Evolutionary conservation across 2,888 invertebrate species (phyloP).

Genomic region (Octonoba sinensis): DNA sequence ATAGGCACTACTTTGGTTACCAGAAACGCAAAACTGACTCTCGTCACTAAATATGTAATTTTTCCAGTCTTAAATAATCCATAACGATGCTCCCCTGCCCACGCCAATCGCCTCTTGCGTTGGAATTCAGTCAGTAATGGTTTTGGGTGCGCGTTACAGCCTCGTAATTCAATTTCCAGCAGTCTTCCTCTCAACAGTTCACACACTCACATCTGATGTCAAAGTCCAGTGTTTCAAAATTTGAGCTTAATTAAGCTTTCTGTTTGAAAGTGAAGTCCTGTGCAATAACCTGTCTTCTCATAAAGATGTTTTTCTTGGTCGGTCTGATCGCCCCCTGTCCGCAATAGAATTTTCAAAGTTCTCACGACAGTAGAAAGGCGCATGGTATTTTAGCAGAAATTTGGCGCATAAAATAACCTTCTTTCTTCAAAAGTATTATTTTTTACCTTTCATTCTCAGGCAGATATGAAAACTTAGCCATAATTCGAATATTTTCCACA

Average conservation of each 20-base stretch:
- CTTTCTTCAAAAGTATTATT: slow-evolving; percentile 8
- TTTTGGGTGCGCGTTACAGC: background rate
- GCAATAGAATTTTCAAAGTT: background rate
- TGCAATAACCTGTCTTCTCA: background rate
- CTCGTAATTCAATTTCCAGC: background rate
- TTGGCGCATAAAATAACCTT: slow-evolving; percentile 7
- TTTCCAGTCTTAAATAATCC: background rate
- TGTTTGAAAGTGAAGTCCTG: slow-evolving; percentile 11
- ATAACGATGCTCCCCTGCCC: background rate
- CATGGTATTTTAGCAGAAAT: background rate
- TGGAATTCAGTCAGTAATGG: slow-evolving; percentile 5
- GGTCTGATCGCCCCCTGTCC: background rate
- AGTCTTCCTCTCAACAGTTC: background rate
- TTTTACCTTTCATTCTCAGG: background rate
- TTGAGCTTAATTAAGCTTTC: slow-evolving; percentile 4
- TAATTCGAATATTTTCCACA: background rate
- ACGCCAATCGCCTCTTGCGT: slow-evolving; percentile 1
- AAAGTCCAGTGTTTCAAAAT: slow-evolving; percentile 3
- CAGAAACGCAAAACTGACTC: slow-evolving; percentile 9
- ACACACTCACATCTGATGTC: background rate
- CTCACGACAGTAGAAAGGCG: background rate
- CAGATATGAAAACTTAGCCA: background rate
- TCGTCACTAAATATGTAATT: background rate
- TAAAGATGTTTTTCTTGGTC: slow-evolving; percentile 16
- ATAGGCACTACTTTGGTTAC: slow-evolving; percentile 8